Base-by-base conservation (phyloP, 2,888 invertebrate genomes). In the Cryptocheilus praepositus region DNA sequence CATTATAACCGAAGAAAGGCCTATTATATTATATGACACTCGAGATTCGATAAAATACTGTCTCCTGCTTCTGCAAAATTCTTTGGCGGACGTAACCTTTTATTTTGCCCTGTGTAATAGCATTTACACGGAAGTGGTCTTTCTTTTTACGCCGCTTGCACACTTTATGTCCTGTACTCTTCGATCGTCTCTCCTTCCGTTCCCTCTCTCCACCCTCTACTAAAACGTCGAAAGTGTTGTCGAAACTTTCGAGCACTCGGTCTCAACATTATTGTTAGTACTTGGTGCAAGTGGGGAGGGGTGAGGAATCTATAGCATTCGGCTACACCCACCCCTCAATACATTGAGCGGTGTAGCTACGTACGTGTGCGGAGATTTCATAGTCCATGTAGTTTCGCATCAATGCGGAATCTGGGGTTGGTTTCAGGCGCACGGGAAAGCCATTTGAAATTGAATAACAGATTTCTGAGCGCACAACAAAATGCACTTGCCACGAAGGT, bases 381-480 rank as follows among this genome's bases (percentile, higher is more conserved):
- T 78, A 78, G 78, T 79, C 78, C 78, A 72, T 79, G 78, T 78
- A 79, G 77, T 76, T 76, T 72, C 77, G 77, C 79, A 78, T 79
- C 78, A 74, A 76, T 76, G 79, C 74, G 77, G 77, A 70, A 79
- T 74, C 77, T 69, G 77, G 79, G 72, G 74, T 76, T 74, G 78
- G 71, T 79, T 74, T 74, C 74, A 73, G 74, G 68, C 74, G 74
- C 72, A 71, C 80, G 75, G 80, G 80, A 80, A 75, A 80, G 77
- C 78, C 75, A 80, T 79, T 80, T 76, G 64, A 77, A 79, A 79
- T 79, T 75, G 80, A 77, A 78, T 80, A 77, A 79, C 80, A 80
- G 80, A 78, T 78, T 79, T 78, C 78, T 79, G 72, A 74, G 77
- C 74, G 75, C 79, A 77, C 80, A 79, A 79, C 80, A 79, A 79